These are phyloP conservation scores for Beaufortia kweichowensis DNA, from an alignment of 2,113 vertebrate genomes.

Conservation along the genomic window DNA sequence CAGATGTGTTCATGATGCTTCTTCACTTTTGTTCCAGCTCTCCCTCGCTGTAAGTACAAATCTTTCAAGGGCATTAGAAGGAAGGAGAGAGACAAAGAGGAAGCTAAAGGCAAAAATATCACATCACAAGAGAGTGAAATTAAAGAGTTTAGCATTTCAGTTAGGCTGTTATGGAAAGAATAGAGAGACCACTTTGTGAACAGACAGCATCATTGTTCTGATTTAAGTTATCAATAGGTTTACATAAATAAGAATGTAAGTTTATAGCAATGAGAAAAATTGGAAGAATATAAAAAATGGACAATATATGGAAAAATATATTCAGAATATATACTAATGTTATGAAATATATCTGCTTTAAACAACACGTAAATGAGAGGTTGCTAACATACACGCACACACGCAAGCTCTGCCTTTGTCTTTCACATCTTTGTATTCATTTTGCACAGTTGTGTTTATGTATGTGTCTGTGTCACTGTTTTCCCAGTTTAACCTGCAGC, in stretches of 20 bases:
- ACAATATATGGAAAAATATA: too few species aligned
- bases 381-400: too few species aligned
- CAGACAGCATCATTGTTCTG: too few species aligned
- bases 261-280: too few species aligned
- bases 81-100: neutral
- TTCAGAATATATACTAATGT: too few species aligned
- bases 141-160: neutral
- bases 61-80: slow-evolving; percentile 4
- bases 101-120: neutral
- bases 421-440: neutral
- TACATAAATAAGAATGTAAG: too few species aligned
- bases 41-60: slow-evolving; percentile 21
- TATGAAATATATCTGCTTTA: too few species aligned
- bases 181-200: neutral
- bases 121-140: neutral
- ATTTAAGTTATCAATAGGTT: too few species aligned
- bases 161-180: neutral
- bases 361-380: too few species aligned
- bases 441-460: neutral
- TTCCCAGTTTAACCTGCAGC: neutral
- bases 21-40: slow-evolving; percentile 18
- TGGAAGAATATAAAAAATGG: too few species aligned
- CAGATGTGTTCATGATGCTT: slow-evolving; percentile 20
- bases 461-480: neutral
- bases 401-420: neutral